Percentiles rank a stretch among this genome's conserved stretches.
These are phyloP conservation scores for Acleris holmiana DNA, from an alignment of 2,888 invertebrate species.

Conservation along the genomic window DNA sequence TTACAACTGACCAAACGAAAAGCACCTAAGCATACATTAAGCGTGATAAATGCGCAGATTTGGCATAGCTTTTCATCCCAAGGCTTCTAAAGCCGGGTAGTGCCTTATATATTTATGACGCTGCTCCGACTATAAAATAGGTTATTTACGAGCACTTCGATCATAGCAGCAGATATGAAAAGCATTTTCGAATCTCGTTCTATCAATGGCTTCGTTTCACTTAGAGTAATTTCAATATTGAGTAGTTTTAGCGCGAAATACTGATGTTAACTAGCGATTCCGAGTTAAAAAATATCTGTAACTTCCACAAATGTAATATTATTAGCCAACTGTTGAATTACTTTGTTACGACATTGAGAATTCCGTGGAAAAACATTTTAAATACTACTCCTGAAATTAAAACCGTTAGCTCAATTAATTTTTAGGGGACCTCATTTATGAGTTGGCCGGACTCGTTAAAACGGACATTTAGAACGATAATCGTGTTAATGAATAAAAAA, in stretches of 20 bases:
- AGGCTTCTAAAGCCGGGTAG: conserved; percentile 32
- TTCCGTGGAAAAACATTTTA: too few relatives aligned
- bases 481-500: too few relatives aligned
- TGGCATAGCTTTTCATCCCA: conserved; percentile 14
- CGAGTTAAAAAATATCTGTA: background rate
- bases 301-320: background rate
- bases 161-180: conserved; percentile 32
- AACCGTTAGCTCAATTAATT: too few relatives aligned
- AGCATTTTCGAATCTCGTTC: conserved; percentile 27
- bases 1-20: conserved; percentile 6
- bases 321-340: background rate
- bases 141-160: conserved; percentile 31
- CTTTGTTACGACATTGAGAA: background rate
- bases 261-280: too few relatives aligned
- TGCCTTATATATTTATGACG: conserved; percentile 29
- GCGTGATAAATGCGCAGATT: conserved; percentile 27
- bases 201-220: conserved; percentile 9
- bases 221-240: too few relatives aligned
- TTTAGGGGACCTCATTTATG: too few relatives aligned
- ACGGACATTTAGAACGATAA: too few relatives aligned
- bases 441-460: too few relatives aligned
- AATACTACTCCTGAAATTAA: too few relatives aligned
- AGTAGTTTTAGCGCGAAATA: too few relatives aligned
- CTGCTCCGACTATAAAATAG: conserved; percentile 32
- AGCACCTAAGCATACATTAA: conserved; percentile 20